A percentile compares a stretch with the other conserved stretches of the same genome.
Conservation (phyloP, 1,140 invertebrate species). For the Plutomurus gul region DNA sequence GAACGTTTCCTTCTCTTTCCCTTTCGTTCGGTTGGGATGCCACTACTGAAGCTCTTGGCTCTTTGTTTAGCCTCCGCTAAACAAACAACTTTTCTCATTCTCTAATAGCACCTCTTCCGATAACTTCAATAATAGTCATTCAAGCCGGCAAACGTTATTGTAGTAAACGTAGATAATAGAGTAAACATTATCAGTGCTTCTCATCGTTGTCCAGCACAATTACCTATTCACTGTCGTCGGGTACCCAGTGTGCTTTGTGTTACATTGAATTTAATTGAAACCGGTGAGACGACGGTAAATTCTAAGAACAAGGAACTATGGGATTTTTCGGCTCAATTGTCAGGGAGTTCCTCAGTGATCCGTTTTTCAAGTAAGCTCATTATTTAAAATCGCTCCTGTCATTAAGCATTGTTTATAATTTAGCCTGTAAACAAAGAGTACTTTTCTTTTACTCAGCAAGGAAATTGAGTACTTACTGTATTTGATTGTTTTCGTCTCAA, state of each 20-base stretch:
- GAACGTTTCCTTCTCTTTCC: conserved; percentile 23
- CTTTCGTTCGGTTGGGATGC: background rate
- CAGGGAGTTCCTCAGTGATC: conserved; percentile 53
- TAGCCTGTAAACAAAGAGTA: too few species aligned
- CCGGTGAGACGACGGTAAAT: background rate
- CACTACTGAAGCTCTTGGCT: background rate
- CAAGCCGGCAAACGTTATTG: background rate
- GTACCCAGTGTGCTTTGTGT: too few species aligned
- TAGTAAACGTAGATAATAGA: background rate
- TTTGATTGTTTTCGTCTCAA: too few species aligned
- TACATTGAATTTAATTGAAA: background rate
- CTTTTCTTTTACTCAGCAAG: too few species aligned
- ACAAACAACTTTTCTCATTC: background rate
- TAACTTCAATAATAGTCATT: background rate
- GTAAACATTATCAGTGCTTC: too few species aligned
- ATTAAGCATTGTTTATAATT: too few species aligned
- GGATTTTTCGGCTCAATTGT: conserved; percentile 53
- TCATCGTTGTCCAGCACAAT: too few species aligned
- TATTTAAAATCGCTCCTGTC: too few species aligned
- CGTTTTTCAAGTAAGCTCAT: conserved; percentile 54
- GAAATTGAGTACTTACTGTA: too few species aligned
- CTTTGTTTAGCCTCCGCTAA: background rate
- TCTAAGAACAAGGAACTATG: conserved; percentile 25
- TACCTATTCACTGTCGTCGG: too few species aligned
- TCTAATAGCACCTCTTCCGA: background rate